These are phyloP conservation scores for Nephrotoma flavescens DNA, from an alignment of 2,888 invertebrate genomes.

Conservation along the genomic window DNA sequence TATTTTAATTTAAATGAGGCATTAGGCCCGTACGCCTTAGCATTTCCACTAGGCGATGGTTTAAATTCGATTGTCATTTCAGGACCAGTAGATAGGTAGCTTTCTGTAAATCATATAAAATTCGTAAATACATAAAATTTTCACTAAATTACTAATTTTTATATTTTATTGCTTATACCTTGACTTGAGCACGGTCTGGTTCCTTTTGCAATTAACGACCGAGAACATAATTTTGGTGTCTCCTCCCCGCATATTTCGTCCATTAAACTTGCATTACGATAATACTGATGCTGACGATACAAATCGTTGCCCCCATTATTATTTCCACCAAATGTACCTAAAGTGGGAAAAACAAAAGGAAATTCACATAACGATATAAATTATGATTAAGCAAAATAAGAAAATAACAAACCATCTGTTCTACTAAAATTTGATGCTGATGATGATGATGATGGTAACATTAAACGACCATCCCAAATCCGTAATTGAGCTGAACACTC, in stretches of 20 bases:
- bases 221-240: constrained; percentile 47
- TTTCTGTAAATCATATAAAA: constrained; percentile 39
- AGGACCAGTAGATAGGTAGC: constrained; percentile 62
- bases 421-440: neutral
- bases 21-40: constrained; percentile 8
- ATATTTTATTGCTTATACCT: constrained; percentile 2
- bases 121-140: constrained; percentile 9
- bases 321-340: neutral
- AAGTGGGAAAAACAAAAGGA: neutral
- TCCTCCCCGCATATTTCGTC: constrained; percentile 67
- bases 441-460: neutral
- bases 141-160: neutral
- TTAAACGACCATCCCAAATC: constrained; percentile 55
- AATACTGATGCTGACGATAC: constrained; percentile 1
- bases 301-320: neutral
- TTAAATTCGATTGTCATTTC: constrained; percentile 53
- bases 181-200: constrained; percentile 45
- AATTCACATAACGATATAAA: neutral
- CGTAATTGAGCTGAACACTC: constrained; percentile 61
- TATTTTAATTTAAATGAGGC: constrained; percentile 59
- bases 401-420: neutral
- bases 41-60: constrained; percentile 9
- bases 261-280: constrained; percentile 39
- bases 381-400: neutral
- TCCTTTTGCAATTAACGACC: constrained; percentile 10